A percentile compares a stretch with the other conserved stretches of the same genome.
Conservation (phyloP, 2,888 invertebrate genomes). For the Galeruca laticollis region DNA sequence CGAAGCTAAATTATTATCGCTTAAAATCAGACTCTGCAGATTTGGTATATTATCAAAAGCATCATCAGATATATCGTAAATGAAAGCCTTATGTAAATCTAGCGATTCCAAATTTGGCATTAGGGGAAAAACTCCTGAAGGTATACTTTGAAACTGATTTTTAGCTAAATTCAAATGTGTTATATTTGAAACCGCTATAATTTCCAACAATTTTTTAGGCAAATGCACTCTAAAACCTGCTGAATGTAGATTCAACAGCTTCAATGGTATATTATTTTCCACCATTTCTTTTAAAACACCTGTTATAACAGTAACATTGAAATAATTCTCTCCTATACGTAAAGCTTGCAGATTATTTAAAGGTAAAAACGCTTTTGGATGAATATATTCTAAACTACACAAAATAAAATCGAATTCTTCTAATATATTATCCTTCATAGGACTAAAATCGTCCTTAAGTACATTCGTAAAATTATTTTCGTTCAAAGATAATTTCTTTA, state of each 20-base stretch:
- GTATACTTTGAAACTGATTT: constrained; percentile 72
- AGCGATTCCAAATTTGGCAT: constrained; percentile 71
- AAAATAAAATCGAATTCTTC: constrained; percentile 68
- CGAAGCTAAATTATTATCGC: constrained; percentile 70
- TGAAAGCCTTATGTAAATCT: constrained; percentile 70
- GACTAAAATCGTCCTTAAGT: constrained; percentile 65
- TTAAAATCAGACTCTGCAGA: constrained; percentile 68
- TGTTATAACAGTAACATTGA: constrained; percentile 66
- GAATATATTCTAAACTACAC: constrained; percentile 70
- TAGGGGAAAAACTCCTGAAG: constrained; percentile 68
- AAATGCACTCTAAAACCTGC: constrained; percentile 70
- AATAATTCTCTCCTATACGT: constrained; percentile 70
- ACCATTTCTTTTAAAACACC: constrained; percentile 65
- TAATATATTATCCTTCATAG: constrained; percentile 67
- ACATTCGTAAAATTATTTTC: constrained; percentile 70
- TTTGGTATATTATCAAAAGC: constrained; percentile 70
- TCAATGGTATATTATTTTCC: constrained; percentile 65
- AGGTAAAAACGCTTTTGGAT: constrained; percentile 68
- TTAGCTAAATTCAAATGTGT: constrained; percentile 67
- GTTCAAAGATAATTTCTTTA: constrained; percentile 68
- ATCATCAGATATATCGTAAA: constrained; percentile 67
- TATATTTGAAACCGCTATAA: constrained; percentile 69
- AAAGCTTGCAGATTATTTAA: constrained; percentile 67
- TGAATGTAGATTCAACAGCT: constrained; percentile 68
- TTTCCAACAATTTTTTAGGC: constrained; percentile 67